A percentile compares a stretch with the other conserved stretches of the same genome.
Conservation (phyloP, 2,113 vertebrate genomes). For the Brachyhypopomus gauderio region DNA sequence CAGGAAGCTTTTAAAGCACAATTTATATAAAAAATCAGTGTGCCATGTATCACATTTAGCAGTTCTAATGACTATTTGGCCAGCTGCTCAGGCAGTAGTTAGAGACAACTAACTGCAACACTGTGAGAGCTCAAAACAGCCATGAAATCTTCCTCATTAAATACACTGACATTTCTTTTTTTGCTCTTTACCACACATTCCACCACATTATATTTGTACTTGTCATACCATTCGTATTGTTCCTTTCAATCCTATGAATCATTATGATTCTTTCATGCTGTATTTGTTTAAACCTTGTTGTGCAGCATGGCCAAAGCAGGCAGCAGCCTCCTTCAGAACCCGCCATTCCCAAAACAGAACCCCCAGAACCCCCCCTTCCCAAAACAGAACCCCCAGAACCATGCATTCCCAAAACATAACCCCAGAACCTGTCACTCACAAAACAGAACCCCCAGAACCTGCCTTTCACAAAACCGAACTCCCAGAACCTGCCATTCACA, state of each 20-base stretch:
- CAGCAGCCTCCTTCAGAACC: slow-evolving; percentile 4
- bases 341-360: neutral
- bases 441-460: neutral
- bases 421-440: too few relatives aligned
- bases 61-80: slow-evolving; percentile 10
- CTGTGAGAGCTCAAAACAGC: slow-evolving; percentile 25
- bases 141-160: slow-evolving; percentile 34
- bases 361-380: too few relatives aligned
- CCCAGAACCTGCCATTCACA: too few relatives aligned
- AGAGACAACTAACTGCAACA: slow-evolving; percentile 42
- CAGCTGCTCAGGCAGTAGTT: slow-evolving; percentile 42
- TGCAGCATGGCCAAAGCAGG: neutral
- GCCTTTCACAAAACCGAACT: neutral
- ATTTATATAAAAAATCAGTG: neutral
- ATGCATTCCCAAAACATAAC: too few relatives aligned
- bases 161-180: slow-evolving; percentile 33
- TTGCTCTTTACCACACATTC: neutral
- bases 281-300: neutral
- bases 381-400: too few relatives aligned
- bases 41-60: neutral
- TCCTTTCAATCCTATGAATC: slow-evolving; percentile 4
- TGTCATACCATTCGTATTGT: neutral
- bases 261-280: slow-evolving; percentile 24
- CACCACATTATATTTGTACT: neutral
- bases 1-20: neutral